Evolutionary conservation across 2,888 invertebrate species (phyloP), one percentile per base, ranked within the genome.

Genomic region (Osmoderma eremita): DNA sequence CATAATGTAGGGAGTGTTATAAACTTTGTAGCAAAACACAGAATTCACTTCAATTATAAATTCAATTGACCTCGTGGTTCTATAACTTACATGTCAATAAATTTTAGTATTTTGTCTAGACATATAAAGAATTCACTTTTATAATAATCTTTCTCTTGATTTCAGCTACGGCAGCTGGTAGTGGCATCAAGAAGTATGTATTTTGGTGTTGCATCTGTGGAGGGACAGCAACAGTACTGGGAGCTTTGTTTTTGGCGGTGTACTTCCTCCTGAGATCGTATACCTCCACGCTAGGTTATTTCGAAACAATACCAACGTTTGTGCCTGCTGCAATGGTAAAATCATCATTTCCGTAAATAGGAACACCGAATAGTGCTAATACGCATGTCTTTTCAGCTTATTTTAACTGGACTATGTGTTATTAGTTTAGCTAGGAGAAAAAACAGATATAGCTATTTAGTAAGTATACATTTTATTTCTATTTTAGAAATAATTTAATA

Each of bases 241-340:
- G 93, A 12, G 89, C 91, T 13, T 85, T 93, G 69, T 88, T 93
- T 79, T 87, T 92, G 4, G 90, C 91, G 1, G 90, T 94, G 71
- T 93, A 93, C 79, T 90, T 92, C 77, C 86, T 93, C 71, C 87
- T 94, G 67, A 86, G 92, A 20, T 89, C 91, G 1, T 90, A 93
- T 80, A 94, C 94, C 0, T 89, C 90, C 0, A 91, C 91, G 0
- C 86, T 91, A 53, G 88, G 87, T 61, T 88, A 94, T 78, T 90
- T 96, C 81, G 96, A 97, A 85, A 95, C 96, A 0, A 92, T 97
- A 74, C 96, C 96, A n/a, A 94, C 95, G 4, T 96, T 95, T 78
- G 93, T 96, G 74, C 95, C 95, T 41, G 95, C 95, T 67, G 91
- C 92, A 72, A 91, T 95, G 91, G 95, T 95, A 83, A 88, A 86